phyloP scores from a whole-genome alignment of 2,888 invertebrate species.

The Thelaira solivaga region DNA sequence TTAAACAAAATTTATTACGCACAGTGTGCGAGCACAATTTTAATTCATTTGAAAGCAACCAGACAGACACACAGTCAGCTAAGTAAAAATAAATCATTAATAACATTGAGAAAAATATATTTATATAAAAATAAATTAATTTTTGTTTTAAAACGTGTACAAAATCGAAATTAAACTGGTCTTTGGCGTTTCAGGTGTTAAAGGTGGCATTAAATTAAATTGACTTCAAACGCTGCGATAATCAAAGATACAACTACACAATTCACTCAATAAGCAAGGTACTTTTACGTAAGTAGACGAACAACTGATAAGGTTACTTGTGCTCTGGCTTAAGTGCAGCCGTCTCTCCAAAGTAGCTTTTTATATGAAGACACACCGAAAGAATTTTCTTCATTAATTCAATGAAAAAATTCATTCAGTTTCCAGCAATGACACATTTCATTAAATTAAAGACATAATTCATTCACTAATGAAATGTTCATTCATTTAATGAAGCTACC shows the following conservation, averaged over 20 bases:
- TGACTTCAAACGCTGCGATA: constrained; percentile 42
- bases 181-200: constrained; percentile 46
- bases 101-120: constrained; percentile 13
- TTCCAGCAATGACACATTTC: no score
- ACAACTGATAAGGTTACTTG: not conserved
- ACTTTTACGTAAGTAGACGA: not conserved
- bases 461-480: no score
- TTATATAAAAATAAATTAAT: constrained; percentile 16
- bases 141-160: no score
- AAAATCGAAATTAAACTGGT: constrained; percentile 52
- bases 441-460: no score
- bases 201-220: constrained; percentile 52
- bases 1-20: constrained; percentile 44
- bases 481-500: no score
- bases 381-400: no score
- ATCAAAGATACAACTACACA: constrained; percentile 33
- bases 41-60: constrained; percentile 7
- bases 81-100: constrained; percentile 45
- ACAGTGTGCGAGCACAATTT: constrained; percentile 1
- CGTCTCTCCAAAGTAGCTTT: no score
- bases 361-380: no score
- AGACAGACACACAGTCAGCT: not conserved
- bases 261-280: constrained; percentile 33
- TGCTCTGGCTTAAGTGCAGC: no score
- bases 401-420: no score